phyloP scores from a whole-genome alignment of 1,140 invertebrate species.

The Octopus sinensis region DNA sequence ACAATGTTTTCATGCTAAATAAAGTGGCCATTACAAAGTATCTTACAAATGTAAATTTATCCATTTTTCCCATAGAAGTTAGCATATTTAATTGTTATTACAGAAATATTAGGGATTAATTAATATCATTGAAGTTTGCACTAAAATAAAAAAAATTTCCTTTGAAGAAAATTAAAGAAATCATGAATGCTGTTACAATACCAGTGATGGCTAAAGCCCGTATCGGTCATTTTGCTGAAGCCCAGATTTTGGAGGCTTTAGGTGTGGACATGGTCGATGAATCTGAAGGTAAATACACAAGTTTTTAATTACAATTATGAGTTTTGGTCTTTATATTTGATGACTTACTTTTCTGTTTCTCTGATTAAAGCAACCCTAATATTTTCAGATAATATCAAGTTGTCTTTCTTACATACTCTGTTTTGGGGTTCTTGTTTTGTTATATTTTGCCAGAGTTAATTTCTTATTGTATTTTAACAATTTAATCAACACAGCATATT shows the following conservation, averaged over 20 bases:
- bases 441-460: neutral
- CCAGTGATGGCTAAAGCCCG: slow-evolving; percentile 52
- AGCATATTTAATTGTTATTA: too few relatives aligned
- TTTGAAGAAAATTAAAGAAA: slow-evolving; percentile 48
- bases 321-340: neutral
- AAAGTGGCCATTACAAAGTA: neutral
- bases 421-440: neutral
- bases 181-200: slow-evolving; percentile 49
- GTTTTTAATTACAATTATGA: too few relatives aligned
- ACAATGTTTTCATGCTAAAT: neutral
- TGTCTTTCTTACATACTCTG: neutral
- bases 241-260: slow-evolving; percentile 48
- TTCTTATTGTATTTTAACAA: too few relatives aligned
- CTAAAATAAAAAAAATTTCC: neutral
- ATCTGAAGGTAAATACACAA: slow-evolving; percentile 43
- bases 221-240: slow-evolving; percentile 52
- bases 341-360: neutral
- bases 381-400: neutral
- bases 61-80: too few relatives aligned
- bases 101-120: too few relatives aligned
- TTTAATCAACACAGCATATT: too few relatives aligned
- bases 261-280: slow-evolving; percentile 54
- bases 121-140: too few relatives aligned
- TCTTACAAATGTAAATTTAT: too few relatives aligned
- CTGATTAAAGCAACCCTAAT: neutral